Evolutionary conservation across 2,113 vertebrate genomes (phyloP), one percentile per base, ranked within the genome.

Genomic region (Hylia prasina): DNA sequence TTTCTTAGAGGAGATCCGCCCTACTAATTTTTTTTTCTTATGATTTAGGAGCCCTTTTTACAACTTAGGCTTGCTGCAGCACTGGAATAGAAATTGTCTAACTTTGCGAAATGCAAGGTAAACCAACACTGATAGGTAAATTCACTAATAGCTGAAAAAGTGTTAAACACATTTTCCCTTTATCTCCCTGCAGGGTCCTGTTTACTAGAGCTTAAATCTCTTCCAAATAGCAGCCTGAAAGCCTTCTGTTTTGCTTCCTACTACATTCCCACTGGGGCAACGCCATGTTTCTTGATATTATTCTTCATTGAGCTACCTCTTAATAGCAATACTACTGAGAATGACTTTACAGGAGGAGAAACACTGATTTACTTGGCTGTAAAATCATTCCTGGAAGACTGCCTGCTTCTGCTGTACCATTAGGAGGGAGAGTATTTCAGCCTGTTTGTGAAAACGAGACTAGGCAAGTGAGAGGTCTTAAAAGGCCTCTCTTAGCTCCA

Each of bases 141-240:
- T n/a, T n/a, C n/a, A n/a, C n/a, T 75, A 85, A 57, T 75, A 90
- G 40, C 33, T 94, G 42, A 85, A 94, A 93, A 93, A 58, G 33
- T 72, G 75, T 95, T 97, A 97, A 98, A 82, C 45, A 61, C 5
- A 39, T 82, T 96, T 93, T 94, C 60, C 31, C 40, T 96, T 97
- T 96, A 96, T 96, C 22, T 96, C 39, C 91, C 97, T 45, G 4
- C 54, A 88, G 96, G 82, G 94, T 25, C 69, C 77, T 89, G 45
- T 97, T 97, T 97, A 89, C 82, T 96, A 78, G 54, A 82, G 82
- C 79, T 97, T 97, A 97, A 97, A 97, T 96, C 35, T 97, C 65
- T 73, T 94, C 58, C 30, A 94, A 95, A 97, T 45, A 75, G 71
- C 80, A 72, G 57, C 54, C 25, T 81, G 71, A 97, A 97, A 95